Conservation (phyloP, 35 echinoderm and acorn worm species). For the Stichopus chloronotus region DNA sequence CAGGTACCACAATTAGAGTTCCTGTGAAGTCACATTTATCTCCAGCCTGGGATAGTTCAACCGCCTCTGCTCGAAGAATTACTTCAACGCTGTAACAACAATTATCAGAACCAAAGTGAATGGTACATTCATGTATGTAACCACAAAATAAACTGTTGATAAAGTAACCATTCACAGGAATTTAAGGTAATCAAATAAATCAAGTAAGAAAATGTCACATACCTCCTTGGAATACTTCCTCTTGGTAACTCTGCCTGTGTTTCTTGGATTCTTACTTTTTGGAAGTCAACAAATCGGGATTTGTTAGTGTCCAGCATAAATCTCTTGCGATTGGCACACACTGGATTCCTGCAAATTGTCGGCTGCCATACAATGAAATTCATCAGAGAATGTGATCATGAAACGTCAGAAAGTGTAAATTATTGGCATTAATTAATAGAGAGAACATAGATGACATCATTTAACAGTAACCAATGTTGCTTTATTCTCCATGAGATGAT, state of each 20-base stretch:
- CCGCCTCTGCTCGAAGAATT: conserved; percentile 88
- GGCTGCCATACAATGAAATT: conserved; percentile 54
- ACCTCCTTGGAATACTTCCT: conserved; percentile 98
- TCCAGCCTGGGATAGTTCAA: conserved; percentile 92
- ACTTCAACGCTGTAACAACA: conserved; percentile 80
- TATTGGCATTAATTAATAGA: background rate
- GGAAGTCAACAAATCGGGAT: conserved; percentile 99
- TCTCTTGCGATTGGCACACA: conserved; percentile 78
- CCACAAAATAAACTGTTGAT: background rate
- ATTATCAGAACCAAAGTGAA: background rate
- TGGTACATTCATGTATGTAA: background rate
- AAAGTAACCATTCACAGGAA: too few relatives aligned
- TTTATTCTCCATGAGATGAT: too few relatives aligned
- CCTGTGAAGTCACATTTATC: conserved; percentile 99
- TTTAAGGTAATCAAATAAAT: too few relatives aligned
- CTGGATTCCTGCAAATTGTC: conserved; percentile 92
- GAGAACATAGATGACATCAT: background rate
- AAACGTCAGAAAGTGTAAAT: background rate
- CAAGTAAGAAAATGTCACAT: background rate
- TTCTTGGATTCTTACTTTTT: conserved; percentile 98
- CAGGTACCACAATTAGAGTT: conserved; percentile 96
- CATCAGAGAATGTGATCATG: background rate
- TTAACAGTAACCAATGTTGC: background rate
- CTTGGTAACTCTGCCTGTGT: conserved; percentile 93
- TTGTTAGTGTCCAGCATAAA: conserved; percentile 99